Evolutionary conservation across 2,113 vertebrate species (phyloP).

Genomic region (Lycocorax pyrrhopterus): DNA sequence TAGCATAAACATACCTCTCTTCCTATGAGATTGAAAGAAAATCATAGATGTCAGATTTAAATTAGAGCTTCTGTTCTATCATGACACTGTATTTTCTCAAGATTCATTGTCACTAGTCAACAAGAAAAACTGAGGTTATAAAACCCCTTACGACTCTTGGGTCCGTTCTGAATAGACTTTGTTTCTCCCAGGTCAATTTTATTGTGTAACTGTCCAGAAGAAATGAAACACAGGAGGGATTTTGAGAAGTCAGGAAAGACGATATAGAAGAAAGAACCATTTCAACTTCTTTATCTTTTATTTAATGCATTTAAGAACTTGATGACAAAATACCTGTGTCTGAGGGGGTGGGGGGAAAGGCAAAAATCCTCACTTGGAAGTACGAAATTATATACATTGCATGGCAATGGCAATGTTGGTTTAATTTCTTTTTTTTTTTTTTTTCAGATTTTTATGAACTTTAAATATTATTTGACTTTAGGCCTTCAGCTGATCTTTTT

Average conservation of each 20-base stretch:
- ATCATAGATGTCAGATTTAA: background rate
- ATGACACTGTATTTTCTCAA: background rate
- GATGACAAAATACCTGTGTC: background rate
- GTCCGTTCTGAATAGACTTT: background rate
- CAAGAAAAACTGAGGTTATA: background rate
- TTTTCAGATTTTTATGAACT: background rate
- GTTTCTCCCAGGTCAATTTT: background rate
- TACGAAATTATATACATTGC: background rate
- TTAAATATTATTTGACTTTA: background rate
- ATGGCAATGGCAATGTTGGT: background rate
- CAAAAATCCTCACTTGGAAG: background rate
- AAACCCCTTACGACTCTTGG: background rate
- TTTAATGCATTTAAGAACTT: background rate
- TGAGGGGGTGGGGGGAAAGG: too few relatives aligned
- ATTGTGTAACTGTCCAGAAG: background rate
- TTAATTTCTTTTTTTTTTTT: background rate
- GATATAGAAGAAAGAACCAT: background rate
- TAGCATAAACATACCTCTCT: background rate
- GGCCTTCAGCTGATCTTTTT: background rate
- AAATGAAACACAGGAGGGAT: background rate
- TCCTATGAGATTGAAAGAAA: background rate
- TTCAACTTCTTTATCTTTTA: background rate
- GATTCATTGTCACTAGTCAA: background rate
- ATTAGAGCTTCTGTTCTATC: background rate
- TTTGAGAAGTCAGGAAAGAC: background rate